These are phyloP conservation scores for Leptosomus discolor DNA, from an alignment of 2,113 vertebrate species.

Conservation along the genomic window DNA sequence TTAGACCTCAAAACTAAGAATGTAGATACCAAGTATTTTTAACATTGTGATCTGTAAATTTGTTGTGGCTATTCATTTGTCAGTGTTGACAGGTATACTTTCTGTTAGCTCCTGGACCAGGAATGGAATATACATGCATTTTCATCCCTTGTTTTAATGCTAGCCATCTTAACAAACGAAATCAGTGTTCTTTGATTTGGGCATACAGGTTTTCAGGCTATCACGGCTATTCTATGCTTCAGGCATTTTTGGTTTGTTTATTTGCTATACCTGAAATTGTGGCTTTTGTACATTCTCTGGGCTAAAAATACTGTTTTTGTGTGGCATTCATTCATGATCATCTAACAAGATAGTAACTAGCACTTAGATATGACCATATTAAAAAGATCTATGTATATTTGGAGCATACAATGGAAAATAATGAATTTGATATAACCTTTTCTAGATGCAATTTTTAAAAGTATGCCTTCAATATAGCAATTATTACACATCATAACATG, in stretches of 20 bases:
- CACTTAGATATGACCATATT: constrained; percentile 60
- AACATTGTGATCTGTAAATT: constrained; percentile 29
- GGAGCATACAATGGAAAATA: constrained; percentile 45
- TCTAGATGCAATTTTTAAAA: constrained; percentile 59
- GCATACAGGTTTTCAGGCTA: neutral
- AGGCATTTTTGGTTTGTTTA: neutral
- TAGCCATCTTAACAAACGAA: constrained; percentile 28
- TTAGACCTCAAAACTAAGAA: neutral
- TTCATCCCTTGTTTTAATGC: constrained; percentile 28
- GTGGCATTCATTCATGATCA: constrained; percentile 42
- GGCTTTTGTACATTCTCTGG: neutral
- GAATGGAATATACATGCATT: constrained; percentile 26
- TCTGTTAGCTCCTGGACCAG: constrained; percentile 60
- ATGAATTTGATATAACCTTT: constrained; percentile 58
- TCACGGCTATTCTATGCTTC: neutral
- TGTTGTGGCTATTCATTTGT: constrained; percentile 63
- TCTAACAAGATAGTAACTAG: constrained; percentile 63
- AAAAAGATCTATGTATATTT: constrained; percentile 67
- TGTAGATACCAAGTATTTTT: constrained; percentile 1
- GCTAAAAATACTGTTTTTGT: constrained; percentile 43
- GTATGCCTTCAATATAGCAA: constrained; percentile 63
- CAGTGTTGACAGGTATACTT: constrained; percentile 49
- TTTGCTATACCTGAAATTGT: neutral
- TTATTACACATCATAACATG: constrained; percentile 74
- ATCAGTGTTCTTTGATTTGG: neutral